phyloP scores from a whole-genome alignment of 2,888 invertebrate species.

The Ochlodes sylvanus region DNA sequence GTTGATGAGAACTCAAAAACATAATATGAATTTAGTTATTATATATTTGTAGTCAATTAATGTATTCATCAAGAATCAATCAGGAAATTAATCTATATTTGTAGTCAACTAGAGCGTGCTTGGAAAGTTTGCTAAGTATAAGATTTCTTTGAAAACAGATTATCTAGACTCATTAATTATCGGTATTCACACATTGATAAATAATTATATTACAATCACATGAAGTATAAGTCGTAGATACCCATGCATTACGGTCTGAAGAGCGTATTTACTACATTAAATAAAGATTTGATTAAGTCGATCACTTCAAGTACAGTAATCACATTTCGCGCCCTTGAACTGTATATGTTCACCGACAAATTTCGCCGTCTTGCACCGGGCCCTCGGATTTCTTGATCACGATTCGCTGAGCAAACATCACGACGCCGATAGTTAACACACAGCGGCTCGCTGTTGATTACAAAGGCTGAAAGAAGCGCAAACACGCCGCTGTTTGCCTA shows the following conservation, averaged over 20 bases:
- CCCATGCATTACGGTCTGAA: no score
- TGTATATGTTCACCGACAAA: background rate
- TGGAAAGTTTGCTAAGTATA: constrained; percentile 4
- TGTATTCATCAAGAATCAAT: no score
- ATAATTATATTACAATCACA: no score
- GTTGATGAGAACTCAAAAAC: constrained; percentile 14
- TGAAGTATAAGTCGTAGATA: no score
- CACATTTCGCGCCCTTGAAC: no score
- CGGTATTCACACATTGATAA: no score
- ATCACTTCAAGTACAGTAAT: no score
- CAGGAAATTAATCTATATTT: no score
- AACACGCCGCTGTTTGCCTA: constrained; percentile 12
- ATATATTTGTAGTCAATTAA: no score
- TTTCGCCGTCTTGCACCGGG: background rate
- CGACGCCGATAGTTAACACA: constrained; percentile 26
- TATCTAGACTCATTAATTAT: no score
- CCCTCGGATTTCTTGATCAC: background rate
- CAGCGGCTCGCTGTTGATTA: constrained; percentile 26
- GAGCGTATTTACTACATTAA: no score
- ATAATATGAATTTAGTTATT: constrained; percentile 25
- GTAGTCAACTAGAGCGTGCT: constrained; percentile 7
- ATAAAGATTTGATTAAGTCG: no score
- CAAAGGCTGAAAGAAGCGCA: constrained; percentile 32
- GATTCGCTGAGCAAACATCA: constrained; percentile 7
- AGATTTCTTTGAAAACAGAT: background rate